Conservation (phyloP, 1,140 invertebrate genomes). For the Probaryconus sp. region DNA sequence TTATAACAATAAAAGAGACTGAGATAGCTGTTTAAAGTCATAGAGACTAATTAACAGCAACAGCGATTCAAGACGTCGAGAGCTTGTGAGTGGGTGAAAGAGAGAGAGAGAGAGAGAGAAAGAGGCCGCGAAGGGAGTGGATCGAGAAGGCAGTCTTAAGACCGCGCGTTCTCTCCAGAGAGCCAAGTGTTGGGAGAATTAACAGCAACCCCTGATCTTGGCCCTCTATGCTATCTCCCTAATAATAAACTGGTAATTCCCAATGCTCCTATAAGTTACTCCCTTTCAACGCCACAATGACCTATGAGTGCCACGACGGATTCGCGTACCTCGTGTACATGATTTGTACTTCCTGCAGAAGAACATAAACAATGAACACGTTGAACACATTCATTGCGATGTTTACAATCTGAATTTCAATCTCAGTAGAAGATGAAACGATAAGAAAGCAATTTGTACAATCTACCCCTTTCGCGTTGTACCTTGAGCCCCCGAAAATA, state of each 20-base stretch:
- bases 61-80: slow-evolving; percentile 72
- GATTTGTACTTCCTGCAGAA: slow-evolving; percentile 52
- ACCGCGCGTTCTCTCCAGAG: slow-evolving; percentile 73
- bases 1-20: slow-evolving; percentile 43
- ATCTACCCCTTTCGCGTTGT: slow-evolving; percentile 26
- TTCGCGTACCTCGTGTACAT: slow-evolving; percentile 53
- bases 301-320: slow-evolving; percentile 69
- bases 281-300: slow-evolving; percentile 77
- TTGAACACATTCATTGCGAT: slow-evolving; percentile 54
- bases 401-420: slow-evolving; percentile 53
- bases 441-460: slow-evolving; percentile 58
- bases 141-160: slow-evolving; percentile 72
- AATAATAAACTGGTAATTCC: slow-evolving; percentile 79
- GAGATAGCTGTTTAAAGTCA: slow-evolving; percentile 69
- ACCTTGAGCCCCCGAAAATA: slow-evolving; percentile 10
- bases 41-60: slow-evolving; percentile 74
- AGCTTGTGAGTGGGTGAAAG: slow-evolving; percentile 54
- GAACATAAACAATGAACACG: slow-evolving; percentile 56
- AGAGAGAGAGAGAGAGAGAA: slow-evolving; percentile 55
- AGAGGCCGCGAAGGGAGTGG: slow-evolving; percentile 59
- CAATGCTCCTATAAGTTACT: slow-evolving; percentile 79
- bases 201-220: slow-evolving; percentile 76
- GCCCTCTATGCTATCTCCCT: slow-evolving; percentile 76
- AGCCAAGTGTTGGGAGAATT: slow-evolving; percentile 75
- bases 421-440: slow-evolving; percentile 34